Percentiles rank a stretch among this genome's conserved stretches.
phyloP scores from a whole-genome alignment of 2,888 invertebrate genomes.

The Leptopilina syphax region DNA sequence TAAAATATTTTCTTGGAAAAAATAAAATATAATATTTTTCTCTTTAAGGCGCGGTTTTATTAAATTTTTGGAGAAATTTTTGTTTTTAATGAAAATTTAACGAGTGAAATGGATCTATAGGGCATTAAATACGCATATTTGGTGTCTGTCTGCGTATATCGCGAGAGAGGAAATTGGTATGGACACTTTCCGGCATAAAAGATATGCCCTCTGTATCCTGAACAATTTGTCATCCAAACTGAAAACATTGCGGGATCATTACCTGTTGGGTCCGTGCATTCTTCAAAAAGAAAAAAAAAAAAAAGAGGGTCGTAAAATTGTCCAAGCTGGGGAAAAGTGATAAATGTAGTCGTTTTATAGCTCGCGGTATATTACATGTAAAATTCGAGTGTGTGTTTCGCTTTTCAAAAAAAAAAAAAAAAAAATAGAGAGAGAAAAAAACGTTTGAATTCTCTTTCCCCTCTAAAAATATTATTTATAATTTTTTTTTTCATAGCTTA shows the following conservation, averaged over 20 bases:
- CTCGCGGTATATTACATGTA: neutral
- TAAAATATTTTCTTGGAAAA: neutral
- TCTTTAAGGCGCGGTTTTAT: neutral
- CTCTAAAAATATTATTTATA: no score
- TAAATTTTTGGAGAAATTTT: neutral
- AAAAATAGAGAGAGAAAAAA: no score
- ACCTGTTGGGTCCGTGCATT: conserved; percentile 33
- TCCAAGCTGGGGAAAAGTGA: conserved; percentile 18
- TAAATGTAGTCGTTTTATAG: conserved; percentile 24
- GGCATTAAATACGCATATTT: no score
- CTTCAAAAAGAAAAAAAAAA: neutral
- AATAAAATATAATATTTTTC: no score
- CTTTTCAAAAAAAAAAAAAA: no score
- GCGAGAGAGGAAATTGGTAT: conserved; percentile 55
- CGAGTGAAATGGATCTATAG: no score
- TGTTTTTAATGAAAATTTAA: conserved; percentile 44
- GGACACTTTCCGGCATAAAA: conserved; percentile 57
- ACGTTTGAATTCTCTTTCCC: no score
- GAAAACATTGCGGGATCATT: conserved; percentile 33
- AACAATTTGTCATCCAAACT: conserved; percentile 52
- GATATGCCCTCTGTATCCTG: conserved; percentile 45
- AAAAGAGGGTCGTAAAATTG: conserved; percentile 25
- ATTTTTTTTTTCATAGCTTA: no score
- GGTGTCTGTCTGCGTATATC: conserved; percentile 41
- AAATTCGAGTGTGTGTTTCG: neutral